phyloP scores from a whole-genome alignment of 1,140 invertebrate species.

The Zaprionus ornatus region DNA sequence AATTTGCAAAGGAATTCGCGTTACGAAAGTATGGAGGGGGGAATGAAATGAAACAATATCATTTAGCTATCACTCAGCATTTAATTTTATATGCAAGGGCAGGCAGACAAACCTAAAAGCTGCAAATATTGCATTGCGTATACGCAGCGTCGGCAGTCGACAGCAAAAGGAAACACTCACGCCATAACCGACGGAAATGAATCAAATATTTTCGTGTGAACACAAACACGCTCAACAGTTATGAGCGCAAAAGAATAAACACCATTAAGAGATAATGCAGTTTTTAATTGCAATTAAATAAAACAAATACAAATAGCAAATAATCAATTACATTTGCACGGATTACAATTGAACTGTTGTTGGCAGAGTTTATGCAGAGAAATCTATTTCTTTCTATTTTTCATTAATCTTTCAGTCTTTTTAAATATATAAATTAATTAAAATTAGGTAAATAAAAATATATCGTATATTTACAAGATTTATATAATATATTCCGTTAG shows the following conservation, averaged over 20 bases:
- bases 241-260: slow-evolving; percentile 41
- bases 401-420: not conserved
- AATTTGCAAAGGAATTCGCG: slow-evolving; percentile 6
- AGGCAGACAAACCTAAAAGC: not conserved
- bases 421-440: not conserved
- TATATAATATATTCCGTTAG: not conserved
- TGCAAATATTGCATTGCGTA: slow-evolving; percentile 28
- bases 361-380: too few species aligned
- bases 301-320: not conserved
- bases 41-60: not conserved
- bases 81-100: not conserved
- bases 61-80: slow-evolving; percentile 1
- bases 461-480: not conserved
- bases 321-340: not conserved
- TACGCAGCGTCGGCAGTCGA: slow-evolving; percentile 32
- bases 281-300: not conserved
- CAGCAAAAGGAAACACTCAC: slow-evolving; percentile 1
- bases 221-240: slow-evolving; percentile 60
- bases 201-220: not conserved
- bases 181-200: not conserved
- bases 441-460: not conserved
- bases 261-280: too few species aligned
- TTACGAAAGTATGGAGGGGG: not conserved
- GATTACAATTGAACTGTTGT: too few species aligned
- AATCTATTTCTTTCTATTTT: not conserved